phyloP scores from a whole-genome alignment of 1,140 invertebrate genomes.

The Gonatopus flavifemur region DNA sequence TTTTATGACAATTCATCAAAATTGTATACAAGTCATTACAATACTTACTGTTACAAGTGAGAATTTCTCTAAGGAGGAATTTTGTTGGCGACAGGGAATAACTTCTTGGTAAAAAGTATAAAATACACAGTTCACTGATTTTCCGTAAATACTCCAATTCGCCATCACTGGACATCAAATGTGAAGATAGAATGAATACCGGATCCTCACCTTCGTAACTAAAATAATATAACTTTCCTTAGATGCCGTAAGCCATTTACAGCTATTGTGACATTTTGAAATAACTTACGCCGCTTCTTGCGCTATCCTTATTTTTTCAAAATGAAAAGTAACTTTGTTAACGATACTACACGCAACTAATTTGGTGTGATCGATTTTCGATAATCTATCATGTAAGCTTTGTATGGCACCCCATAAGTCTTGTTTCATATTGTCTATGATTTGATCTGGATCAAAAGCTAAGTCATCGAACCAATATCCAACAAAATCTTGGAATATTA shows the following conservation, averaged over 20 bases:
- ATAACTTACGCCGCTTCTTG: conserved; percentile 70
- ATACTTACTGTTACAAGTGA: conserved; percentile 77
- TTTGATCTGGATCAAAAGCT: conserved; percentile 61
- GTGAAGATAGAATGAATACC: conserved; percentile 74
- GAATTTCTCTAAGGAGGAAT: conserved; percentile 78
- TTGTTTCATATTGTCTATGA: conserved; percentile 71
- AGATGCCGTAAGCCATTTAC: too few species aligned
- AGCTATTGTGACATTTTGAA: too few species aligned
- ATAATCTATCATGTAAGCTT: conserved; percentile 72
- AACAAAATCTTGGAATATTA: conserved; percentile 78
- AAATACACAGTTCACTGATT: conserved; percentile 78
- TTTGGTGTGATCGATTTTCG: conserved; percentile 77
- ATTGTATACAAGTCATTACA: conserved; percentile 7
- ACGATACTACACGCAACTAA: conserved; percentile 82
- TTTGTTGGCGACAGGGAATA: conserved; percentile 78
- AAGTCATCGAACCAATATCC: conserved; percentile 73
- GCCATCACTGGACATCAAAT: conserved; percentile 70
- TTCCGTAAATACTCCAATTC: conserved; percentile 82
- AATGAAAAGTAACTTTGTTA: conserved; percentile 77
- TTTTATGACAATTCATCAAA: conserved; percentile 5
- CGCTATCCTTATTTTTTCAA: conserved; percentile 80
- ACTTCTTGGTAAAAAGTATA: conserved; percentile 76
- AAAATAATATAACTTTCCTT: conserved; percentile 30
- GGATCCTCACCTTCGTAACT: conserved; percentile 66
- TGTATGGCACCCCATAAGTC: conserved; percentile 81